Evolutionary conservation across 2,888 invertebrate species (phyloP).

Genomic region (Ennomos erosarius): DNA sequence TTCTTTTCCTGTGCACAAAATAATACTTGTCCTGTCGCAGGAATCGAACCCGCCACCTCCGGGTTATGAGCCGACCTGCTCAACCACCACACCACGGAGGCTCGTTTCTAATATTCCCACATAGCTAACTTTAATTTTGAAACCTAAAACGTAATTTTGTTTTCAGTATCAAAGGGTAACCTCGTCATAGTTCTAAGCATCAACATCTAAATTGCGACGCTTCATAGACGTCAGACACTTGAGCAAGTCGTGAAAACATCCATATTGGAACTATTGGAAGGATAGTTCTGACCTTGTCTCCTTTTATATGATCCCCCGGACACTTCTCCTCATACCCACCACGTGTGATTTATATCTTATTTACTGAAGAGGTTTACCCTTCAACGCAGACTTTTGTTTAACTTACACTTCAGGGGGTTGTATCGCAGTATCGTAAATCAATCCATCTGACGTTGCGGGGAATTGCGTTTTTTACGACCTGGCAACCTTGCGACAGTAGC

Average conservation of each 20-base stretch:
- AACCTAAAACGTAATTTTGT: no score
- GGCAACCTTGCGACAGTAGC: constrained; percentile 25
- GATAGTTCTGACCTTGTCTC: constrained; percentile 12
- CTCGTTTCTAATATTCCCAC: no score
- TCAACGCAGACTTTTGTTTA: constrained; percentile 34
- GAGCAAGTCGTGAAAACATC: background rate
- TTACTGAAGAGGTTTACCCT: constrained; percentile 29
- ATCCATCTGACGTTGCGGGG: constrained; percentile 64
- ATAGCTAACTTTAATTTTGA: no score
- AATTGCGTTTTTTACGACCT: constrained; percentile 67
- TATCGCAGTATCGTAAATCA: constrained; percentile 75
- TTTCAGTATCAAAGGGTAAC: no score
- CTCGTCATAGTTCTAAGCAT: no score
- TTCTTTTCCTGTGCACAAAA: no score
- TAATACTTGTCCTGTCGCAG: no score
- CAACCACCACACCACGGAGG: no score
- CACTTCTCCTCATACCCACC: constrained; percentile 10
- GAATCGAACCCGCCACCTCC: no score
- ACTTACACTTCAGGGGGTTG: constrained; percentile 52
- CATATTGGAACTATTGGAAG: background rate
- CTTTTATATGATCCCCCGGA: constrained; percentile 20
- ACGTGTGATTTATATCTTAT: constrained; percentile 30
- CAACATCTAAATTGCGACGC: no score
- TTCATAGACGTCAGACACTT: background rate
- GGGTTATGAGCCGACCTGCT: no score